Evolutionary conservation across 2,113 vertebrate species (phyloP), one percentile per base, ranked within the genome.

Genomic region (Cranoglanis bouderius): DNA sequence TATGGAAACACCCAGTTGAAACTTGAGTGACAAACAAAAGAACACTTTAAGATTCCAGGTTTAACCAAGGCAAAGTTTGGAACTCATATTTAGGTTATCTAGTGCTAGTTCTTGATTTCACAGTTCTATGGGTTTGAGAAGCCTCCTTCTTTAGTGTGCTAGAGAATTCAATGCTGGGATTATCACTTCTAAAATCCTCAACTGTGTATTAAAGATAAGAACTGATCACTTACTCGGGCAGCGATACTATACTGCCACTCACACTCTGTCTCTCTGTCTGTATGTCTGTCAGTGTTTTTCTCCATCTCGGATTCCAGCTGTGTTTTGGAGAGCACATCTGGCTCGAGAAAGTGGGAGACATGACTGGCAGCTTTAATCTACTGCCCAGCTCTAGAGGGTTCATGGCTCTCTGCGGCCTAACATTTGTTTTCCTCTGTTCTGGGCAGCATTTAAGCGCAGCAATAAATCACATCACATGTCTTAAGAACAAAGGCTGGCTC

Each of bases 381-480:
- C 84, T 86, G 87, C 80, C 63, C 88, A 86, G 86, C 84, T 77
- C 46, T 43, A 86, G 61, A 88, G 84, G 90, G 65, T 88, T 61
- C 49, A 63, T 85, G 87, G 82, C 82, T 43, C 75, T 88, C 29
- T 65, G 77, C 90, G 63, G 87, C 63, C 26, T 38, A 77, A 84
- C 88, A 82, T 88, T 92, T 92, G 90, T 90, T 92, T 93, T 93
- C 92, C 90, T 81, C 82, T 63, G 65, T 86, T 92, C 90, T 92
- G 87, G 94, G 94, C 93, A 94, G 91, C 93, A 95, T 95, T 94
- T 94, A 95, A 95, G 92, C 94, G 92, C 92, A 77, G 87, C 84
- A 90, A 95, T 95, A 94, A 95, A 95, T 95, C 94, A 94, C 85
- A 90, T 87, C 88, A 87, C 89, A 72, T 88, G 88, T 88, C 88